A percentile compares a stretch with the other conserved stretches of the same genome.
Conservation (phyloP, 1,140 invertebrate genomes). For the Drosophila watanabei region DNA sequence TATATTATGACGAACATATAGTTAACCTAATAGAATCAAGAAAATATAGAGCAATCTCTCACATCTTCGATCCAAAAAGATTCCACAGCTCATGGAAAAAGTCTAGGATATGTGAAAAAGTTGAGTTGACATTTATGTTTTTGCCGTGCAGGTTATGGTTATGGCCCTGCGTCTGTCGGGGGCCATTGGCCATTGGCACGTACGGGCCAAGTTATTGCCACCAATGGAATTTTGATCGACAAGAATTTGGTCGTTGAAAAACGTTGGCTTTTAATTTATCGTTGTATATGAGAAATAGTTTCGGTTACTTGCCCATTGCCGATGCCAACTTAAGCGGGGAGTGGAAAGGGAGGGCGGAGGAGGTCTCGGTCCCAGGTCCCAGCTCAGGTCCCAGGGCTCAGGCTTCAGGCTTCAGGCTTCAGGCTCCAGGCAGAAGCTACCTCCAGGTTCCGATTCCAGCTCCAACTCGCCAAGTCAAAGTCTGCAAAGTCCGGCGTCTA, state of each 20-base stretch:
- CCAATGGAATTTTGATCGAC: conserved; percentile 85
- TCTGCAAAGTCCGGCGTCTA: conserved; percentile 62
- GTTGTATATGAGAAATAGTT: conserved; percentile 85
- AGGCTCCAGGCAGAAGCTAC: neutral
- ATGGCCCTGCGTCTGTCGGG: conserved; percentile 34
- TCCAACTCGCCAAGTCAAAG: conserved; percentile 48
- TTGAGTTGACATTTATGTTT: conserved; percentile 11
- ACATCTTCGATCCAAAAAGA: too few relatives aligned
- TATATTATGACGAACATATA: neutral
- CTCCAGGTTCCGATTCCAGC: conserved; percentile 38
- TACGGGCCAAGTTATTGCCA: conserved; percentile 80
- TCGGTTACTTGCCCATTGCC: conserved; percentile 65
- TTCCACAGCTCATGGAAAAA: neutral
- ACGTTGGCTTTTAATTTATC: conserved; percentile 85
- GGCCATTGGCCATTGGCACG: conserved; percentile 74
- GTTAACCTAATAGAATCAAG: neutral
- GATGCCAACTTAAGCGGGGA: conserved; percentile 25
- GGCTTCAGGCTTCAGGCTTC: neutral
- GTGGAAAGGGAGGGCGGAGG: neutral
- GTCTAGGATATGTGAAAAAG: conserved; percentile 3
- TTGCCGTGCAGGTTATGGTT: conserved; percentile 46
- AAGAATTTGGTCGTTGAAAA: conserved; percentile 85
- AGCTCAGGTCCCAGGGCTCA: conserved; percentile 10
- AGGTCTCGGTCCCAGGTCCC: conserved; percentile 23
- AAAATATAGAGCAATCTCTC: neutral